Base-by-base conservation (phyloP, 1,140 invertebrate species). In the Archivesica marissinica region DNA sequence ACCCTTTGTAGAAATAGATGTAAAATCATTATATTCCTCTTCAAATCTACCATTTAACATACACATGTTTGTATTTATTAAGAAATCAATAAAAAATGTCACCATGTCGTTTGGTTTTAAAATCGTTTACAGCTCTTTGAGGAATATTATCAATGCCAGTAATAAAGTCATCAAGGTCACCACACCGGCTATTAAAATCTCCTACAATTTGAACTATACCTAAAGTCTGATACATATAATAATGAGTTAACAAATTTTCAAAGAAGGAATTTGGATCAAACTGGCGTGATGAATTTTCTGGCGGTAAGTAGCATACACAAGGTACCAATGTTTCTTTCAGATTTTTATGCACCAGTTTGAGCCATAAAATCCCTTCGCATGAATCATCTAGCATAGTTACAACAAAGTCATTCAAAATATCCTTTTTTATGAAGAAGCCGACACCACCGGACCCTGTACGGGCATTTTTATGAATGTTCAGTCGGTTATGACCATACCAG, bases 341-440 rank as follows among this genome's bases (percentile, higher is more conserved):
- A 2, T 68, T 68, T 9, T 68, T 38, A 68, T 44, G 7, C n/a
- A 7, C 41, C 2, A 68, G 39, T 20, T 44, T 15, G 35, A 68
- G n/a, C 64, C 64, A 68, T 20, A 68, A 68, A 28, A 90, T 66
- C 4, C 89, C 88, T 9, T 88, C 89, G 13, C 79, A 30, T 25
- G 79, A 61, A 54, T 87, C 72, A 75, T 90, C 11, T 30, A 28
- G 28, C 33, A 59, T 30, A 59, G 2, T 4, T 6, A 59, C 33
- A 28, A 30, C 54, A 59, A 59, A 59, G 17, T 59, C 28, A 11
- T 59, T 2, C 28, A 11, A 59, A 23, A 59, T 25, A 30, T 59
- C 54, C 33, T 59, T 59, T 30, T 59, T 28, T 28, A 59, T 17
- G 25, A 59, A 28, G 33, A 59, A 28, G 1, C 54, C 54, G 3